Evolutionary conservation across 2,888 invertebrate genomes (phyloP), one percentile per base, ranked within the genome.

Genomic region (Drosophila lacicola): DNA sequence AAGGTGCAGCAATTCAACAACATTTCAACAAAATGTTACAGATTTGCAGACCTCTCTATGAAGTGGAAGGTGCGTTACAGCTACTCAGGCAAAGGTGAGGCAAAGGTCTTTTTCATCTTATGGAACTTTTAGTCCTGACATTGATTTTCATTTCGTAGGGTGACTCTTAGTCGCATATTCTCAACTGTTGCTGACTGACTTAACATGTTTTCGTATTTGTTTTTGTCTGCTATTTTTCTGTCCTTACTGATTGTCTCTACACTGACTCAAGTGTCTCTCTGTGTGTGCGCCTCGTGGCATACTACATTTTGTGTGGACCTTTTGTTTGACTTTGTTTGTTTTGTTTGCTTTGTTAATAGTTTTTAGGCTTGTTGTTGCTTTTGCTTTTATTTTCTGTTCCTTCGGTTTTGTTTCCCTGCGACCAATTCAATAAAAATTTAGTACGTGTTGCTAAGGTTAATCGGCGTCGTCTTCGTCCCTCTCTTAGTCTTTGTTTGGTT

Each of bases 341-440:
- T 78, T 73, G 72, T 64, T 81, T 75, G 61, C 57, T 78, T 75
- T 76, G 70, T 65, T 86, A 66, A 82, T 82, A 86, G 80, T 82
- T 73, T 70, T 44, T n/a, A 39, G 44, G 49, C 46, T 61, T 13
- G 29, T 60, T 64, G 19, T 37, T 55, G 14, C 11, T 45, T 60
- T 45, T 19, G 34, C 36, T 56, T 37, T 46, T 39, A 13, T 44
- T 56, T 17, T 60, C 25, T 8, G 42, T 39, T 47, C n/a, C 33
- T 29, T 19, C 21, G 54, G 42, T 50, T 61, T 67, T 51, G 13
- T 21, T 67, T 70, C 63, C 61, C 33, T 13, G 60, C 41, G 73
- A 53, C 64, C 69, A 76, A 84, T 80, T 70, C 70, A 76, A 82
- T 82, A 77, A 74, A 73, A 76, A 72, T 66, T 46, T 76, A 72